A percentile compares a stretch with the other conserved stretches of the same genome.
Evolutionary conservation across 1,140 invertebrate species (phyloP).

Genomic region (Hyles euphorbiae): DNA sequence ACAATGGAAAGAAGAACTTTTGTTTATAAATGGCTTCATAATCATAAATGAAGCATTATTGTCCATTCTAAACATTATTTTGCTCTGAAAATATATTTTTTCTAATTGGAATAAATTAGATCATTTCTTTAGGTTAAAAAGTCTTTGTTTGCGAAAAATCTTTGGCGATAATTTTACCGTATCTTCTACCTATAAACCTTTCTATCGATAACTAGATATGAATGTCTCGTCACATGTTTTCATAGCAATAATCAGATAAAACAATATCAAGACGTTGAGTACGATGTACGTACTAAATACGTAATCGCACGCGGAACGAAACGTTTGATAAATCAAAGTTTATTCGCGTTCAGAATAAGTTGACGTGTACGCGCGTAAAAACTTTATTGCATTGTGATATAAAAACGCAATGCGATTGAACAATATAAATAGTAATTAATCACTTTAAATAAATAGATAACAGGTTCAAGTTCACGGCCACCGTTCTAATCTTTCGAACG

Average conservation of each 20-base stretch:
- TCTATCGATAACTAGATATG: too few species aligned
- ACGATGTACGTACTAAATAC: conserved; percentile 22
- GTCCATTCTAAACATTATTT: too few species aligned
- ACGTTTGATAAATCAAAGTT: conserved; percentile 33
- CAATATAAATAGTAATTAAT: conserved; percentile 1
- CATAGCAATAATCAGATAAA: conserved; percentile 22
- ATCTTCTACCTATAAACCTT: too few species aligned
- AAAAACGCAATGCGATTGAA: not conserved
- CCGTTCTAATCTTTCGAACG: conserved; percentile 32
- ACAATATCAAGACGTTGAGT: conserved; percentile 18
- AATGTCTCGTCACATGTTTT: conserved; percentile 13
- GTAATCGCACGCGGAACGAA: conserved; percentile 36
- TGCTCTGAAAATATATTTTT: too few species aligned
- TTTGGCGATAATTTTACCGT: too few species aligned
- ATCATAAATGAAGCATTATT: too few species aligned
- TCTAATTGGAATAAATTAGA: too few species aligned
- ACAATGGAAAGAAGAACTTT: conserved; percentile 30
- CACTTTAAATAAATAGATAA: conserved; percentile 17
- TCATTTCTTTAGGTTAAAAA: too few species aligned
- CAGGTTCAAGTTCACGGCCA: conserved; percentile 55
- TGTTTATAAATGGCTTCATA: conserved; percentile 20
- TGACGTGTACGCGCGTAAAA: conserved; percentile 15
- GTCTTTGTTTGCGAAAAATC: too few species aligned
- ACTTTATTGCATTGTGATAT: conserved; percentile 2
- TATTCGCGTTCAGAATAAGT: conserved; percentile 36